Base-by-base conservation (phyloP, 2,888 invertebrate genomes). In the Philhelius pedissequus region DNA sequence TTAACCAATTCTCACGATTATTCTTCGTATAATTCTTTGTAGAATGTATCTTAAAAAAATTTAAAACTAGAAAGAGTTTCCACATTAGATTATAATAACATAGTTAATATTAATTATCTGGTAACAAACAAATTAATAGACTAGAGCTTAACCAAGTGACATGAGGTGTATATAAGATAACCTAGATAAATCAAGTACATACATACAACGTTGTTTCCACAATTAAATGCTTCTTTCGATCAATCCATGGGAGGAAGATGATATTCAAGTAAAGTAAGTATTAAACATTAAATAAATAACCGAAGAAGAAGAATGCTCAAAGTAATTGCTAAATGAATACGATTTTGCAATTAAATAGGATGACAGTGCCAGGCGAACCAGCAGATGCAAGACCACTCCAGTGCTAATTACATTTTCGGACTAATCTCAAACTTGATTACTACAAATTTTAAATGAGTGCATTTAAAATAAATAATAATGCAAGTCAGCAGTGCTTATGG, bases 171-270 rank as follows among this genome's bases (percentile, higher is more conserved):
- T 75, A 48, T 45, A 52, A 79, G 50, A 66, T 84, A 84, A 79
- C 83, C 83, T 62, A 84, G 50, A 70, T 84, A 71, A 48, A 60
- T 70, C 52, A 45, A 11, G 62, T 27, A 9, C 32, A 5, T 27
- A 22, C n/a, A 18, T n/a, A 32, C 8, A 11, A 54, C 18, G 48
- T n/a, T 15, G 56, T 45, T 4, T 82, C 60, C 52, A 52, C 11
- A 48, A 48, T 2, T 22, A 4, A 25, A 22, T 62, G 62, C 35
- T 40, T 15, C 20, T 38, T n/a, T 11, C 40, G n/a, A 52, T 27
- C 27, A 52, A 30, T 9, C 9, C 0, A 27, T 15, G 15, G 25
- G 9, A 15, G 25, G 6, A 5, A 25, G 27, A 52, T 1, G 4
- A 9, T 27, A 11, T 30, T 15, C 27, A 8, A 52, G 27, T 30